These are phyloP conservation scores for Colostygia pectinataria DNA, from an alignment of 2,888 invertebrate genomes.

Conservation along the genomic window DNA sequence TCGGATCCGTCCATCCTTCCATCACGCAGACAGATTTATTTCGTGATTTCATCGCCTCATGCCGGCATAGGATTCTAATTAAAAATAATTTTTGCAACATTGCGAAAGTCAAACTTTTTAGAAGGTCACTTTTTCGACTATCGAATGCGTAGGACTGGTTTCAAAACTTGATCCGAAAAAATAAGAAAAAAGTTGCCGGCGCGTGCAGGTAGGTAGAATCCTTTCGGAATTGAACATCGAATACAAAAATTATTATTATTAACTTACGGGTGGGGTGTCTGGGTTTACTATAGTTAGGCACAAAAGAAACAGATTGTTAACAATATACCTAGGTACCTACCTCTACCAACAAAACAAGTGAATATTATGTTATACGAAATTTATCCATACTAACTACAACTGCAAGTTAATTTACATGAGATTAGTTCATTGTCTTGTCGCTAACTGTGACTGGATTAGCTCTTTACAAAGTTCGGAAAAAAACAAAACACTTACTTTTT, in stretches of 20 bases:
- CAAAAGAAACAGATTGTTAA: too few relatives aligned
- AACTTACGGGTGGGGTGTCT: conserved; percentile 1
- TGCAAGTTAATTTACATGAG: too few relatives aligned
- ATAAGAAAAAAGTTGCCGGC: conserved; percentile 31
- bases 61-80: conserved; percentile 42
- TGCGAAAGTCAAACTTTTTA: conserved; percentile 7
- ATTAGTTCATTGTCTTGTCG: too few relatives aligned
- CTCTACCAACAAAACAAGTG: too few relatives aligned
- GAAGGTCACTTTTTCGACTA: conserved; percentile 8
- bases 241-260: conserved; percentile 23
- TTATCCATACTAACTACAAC: too few relatives aligned
- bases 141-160: conserved; percentile 33
- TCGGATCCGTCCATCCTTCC: conserved; percentile 63
- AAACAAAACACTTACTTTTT: too few relatives aligned
- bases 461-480: too few relatives aligned
- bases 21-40: conserved; percentile 65
- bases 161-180: conserved; percentile 34
- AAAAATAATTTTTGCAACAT: conserved; percentile 21
- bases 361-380: too few relatives aligned
- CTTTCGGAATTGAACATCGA: conserved; percentile 21
- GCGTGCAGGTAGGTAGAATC: conserved; percentile 45
- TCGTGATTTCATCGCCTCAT: conserved; percentile 66
- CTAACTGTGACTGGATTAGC: too few relatives aligned
- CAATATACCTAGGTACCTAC: too few relatives aligned
- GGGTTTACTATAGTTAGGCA: too few relatives aligned